A percentile compares a stretch with the other conserved stretches of the same genome.
phyloP scores from a whole-genome alignment of 2,113 vertebrate genomes.

The Chinchilla lanigera region DNA sequence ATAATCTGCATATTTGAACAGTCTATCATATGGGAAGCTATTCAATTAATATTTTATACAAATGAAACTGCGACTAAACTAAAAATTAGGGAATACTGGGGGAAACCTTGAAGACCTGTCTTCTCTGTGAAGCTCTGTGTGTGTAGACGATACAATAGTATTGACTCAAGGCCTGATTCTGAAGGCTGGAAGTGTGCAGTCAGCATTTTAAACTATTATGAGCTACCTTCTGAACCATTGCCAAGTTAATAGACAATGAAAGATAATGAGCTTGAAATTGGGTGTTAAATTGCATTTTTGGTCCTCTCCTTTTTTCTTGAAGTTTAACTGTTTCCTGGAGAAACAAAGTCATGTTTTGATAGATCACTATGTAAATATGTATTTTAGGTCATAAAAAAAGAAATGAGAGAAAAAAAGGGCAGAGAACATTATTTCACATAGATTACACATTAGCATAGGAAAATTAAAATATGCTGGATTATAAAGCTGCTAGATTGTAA shows the following conservation, averaged over 20 bases:
- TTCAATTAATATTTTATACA: conserved; percentile 4
- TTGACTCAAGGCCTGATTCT: conserved; percentile 86
- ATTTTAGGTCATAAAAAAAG: conserved; percentile 82
- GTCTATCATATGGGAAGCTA: not conserved
- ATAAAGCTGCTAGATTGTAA: conserved; percentile 60
- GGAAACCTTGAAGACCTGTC: conserved; percentile 76
- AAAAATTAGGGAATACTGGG: conserved; percentile 65
- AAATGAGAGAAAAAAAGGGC: conserved; percentile 53
- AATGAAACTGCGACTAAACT: conserved; percentile 68
- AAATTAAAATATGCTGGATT: conserved; percentile 71
- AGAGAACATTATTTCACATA: not conserved
- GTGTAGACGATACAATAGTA: conserved; percentile 72
- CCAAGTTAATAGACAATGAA: conserved; percentile 95
- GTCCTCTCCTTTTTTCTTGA: conserved; percentile 87
- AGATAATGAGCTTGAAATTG: conserved; percentile 95
- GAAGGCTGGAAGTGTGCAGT: conserved; percentile 90
- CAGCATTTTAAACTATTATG: conserved; percentile 94
- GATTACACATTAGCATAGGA: conserved; percentile 15
- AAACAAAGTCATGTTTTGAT: conserved; percentile 87
- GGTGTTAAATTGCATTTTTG: conserved; percentile 94
- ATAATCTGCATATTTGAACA: conserved; percentile 18
- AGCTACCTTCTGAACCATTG: conserved; percentile 93
- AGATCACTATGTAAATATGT: conserved; percentile 84
- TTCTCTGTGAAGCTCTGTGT: conserved; percentile 79
- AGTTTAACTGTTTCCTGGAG: conserved; percentile 92